Evolutionary conservation across 2,113 vertebrate genomes (phyloP), one percentile per base, ranked within the genome.

Genomic region (Stigmatopora argus): DNA sequence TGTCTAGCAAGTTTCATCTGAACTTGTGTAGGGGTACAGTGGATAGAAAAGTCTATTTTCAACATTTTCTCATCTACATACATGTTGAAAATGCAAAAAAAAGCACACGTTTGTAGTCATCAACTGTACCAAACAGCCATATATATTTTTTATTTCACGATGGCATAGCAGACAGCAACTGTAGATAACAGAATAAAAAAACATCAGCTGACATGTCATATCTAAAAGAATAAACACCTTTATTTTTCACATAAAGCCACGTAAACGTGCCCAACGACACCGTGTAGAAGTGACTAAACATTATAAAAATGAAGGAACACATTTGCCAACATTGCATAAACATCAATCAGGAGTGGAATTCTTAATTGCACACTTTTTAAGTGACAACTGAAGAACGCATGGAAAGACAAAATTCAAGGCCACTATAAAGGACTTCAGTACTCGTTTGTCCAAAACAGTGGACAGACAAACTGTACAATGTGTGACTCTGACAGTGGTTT

Each of bases 121-220:
- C 66, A 78, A 74, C 83, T 85, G 81, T 83, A 86, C 71, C 75
- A 83, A 89, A 86, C 87, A 88, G 85, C 71, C 76, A 79, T 77
- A 57, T 88, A 81, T 86, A 65, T 88, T 87, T 86, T 88, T 88
- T 86, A 85, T 88, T 90, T 87, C 85, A 90, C 86, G 88, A 84
- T 75, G 70, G 89, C 82, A 85, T 75, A 78, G 83, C 69, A 64
- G 72, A 89, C 84, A 87, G 71, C 60, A 84, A 88, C 74, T 72
- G 63, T 83, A 73, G 66, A 53, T 53, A 23, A 78, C 72, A 80
- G 78, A 74, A 10, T 55, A 48, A 86, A 90, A 88, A 87, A 78
- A 83, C 81, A 83, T 78, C 70, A 81, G 72, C 74, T 77, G 82
- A 85, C 61, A 74, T 74, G 72, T 83, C 78, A 85, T 86, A 88